Conservation (phyloP, 1,140 invertebrate genomes). For the Lethrus apterus region DNA sequence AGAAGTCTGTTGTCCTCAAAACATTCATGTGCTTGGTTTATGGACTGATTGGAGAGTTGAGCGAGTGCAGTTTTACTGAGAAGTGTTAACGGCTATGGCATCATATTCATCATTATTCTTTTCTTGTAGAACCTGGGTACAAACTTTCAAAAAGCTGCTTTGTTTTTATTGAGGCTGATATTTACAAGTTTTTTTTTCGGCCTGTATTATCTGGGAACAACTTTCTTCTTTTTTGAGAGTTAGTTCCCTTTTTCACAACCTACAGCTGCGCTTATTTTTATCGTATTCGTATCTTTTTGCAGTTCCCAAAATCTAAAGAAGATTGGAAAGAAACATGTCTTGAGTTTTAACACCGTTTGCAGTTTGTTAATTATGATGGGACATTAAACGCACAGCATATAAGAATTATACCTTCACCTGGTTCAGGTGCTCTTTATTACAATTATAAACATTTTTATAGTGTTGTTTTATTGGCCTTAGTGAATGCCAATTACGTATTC, state of each 20-base stretch:
- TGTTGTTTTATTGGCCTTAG: constrained; percentile 44
- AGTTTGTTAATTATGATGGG: constrained; percentile 39
- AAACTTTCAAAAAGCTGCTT: neutral
- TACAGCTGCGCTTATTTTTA: neutral
- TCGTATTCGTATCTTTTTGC: constrained; percentile 3
- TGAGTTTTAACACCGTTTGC: constrained; percentile 18
- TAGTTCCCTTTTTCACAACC: too few relatives aligned
- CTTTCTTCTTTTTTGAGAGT: too few relatives aligned
- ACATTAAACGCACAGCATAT: constrained; percentile 47
- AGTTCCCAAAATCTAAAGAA: constrained; percentile 1
- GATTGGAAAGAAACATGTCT: constrained; percentile 11
- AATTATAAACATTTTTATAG: constrained; percentile 47
- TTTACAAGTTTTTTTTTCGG: too few relatives aligned
- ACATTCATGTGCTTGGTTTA: too few relatives aligned
- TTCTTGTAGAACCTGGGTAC: neutral
- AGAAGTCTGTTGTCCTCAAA: too few relatives aligned
- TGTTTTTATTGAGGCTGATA: neutral
- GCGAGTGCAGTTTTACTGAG: too few relatives aligned
- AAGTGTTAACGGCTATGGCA: too few relatives aligned
- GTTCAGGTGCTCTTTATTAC: constrained; percentile 41
- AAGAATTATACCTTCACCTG: constrained; percentile 34
- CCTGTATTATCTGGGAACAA: too few relatives aligned
- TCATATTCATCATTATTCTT: too few relatives aligned
- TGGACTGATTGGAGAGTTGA: too few relatives aligned
- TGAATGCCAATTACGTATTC: constrained; percentile 44